Evolutionary conservation across 2,113 vertebrate species (phyloP).

Genomic region (Lucifuga dentata): DNA sequence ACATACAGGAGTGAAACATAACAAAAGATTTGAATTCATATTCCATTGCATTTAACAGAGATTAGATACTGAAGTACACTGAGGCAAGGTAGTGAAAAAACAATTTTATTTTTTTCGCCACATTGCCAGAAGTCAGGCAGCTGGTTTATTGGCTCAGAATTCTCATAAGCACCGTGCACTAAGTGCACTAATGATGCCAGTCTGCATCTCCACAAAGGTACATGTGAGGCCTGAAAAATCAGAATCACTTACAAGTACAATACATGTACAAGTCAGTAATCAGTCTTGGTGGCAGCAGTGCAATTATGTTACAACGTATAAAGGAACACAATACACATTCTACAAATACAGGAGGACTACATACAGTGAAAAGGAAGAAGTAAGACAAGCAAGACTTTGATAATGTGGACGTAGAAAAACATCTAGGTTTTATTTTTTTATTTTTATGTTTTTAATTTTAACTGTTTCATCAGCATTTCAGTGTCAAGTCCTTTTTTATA

Average conservation of each 20-base stretch:
- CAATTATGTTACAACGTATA: background rate
- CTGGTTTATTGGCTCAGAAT: conserved; percentile 73
- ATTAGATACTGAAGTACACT: conserved; percentile 19
- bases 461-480: too few species aligned
- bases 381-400: too few species aligned
- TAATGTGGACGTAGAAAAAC: too few species aligned
- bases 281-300: background rate
- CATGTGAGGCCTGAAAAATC: conserved; percentile 41
- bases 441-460: too few species aligned
- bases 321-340: background rate
- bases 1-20: conserved; percentile 52
- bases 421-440: too few species aligned
- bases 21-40: conserved; percentile 72
- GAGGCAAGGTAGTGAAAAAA: conserved; percentile 41
- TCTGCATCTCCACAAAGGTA: conserved; percentile 39
- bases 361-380: background rate
- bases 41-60: conserved; percentile 54
- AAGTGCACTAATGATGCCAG: conserved; percentile 69
- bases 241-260: conserved; percentile 29
- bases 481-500: too few species aligned
- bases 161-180: conserved; percentile 59
- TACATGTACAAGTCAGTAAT: background rate
- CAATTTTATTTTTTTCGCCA: conserved; percentile 68
- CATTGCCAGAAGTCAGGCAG: conserved; percentile 58
- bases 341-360: background rate